These are phyloP conservation scores for Arothron firmamentum DNA, from an alignment of 2,113 vertebrate species.

Conservation along the genomic window DNA sequence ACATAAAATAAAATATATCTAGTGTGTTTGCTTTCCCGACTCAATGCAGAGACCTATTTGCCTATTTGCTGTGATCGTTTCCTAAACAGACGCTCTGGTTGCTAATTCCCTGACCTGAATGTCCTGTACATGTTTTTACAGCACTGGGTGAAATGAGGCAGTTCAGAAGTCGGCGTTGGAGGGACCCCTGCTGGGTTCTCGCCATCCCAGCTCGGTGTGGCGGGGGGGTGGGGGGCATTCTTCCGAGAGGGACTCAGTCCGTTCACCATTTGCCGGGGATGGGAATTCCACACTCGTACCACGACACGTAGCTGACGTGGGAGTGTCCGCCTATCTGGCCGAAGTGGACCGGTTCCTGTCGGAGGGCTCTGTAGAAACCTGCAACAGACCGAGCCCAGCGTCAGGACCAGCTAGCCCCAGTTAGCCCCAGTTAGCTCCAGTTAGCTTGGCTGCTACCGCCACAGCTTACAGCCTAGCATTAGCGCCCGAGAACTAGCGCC, in stretches of 20 bases:
- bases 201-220: slow-evolving; percentile 35
- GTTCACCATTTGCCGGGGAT: slow-evolving; percentile 95
- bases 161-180: neutral
- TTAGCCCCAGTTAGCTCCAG: no score
- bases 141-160: slow-evolving; percentile 38
- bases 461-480: neutral
- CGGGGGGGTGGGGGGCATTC: slow-evolving; percentile 11
- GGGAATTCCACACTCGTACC: slow-evolving; percentile 94
- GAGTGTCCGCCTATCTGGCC: slow-evolving; percentile 88
- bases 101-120: slow-evolving; percentile 74
- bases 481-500: no score
- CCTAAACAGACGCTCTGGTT: slow-evolving; percentile 56
- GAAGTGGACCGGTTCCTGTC: slow-evolving; percentile 91
- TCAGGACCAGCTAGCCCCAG: neutral
- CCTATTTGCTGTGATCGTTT: slow-evolving; percentile 70
- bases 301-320: slow-evolving; percentile 87
- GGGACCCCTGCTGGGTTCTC: slow-evolving; percentile 13
- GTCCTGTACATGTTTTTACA: slow-evolving; percentile 71
- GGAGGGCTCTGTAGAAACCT: slow-evolving; percentile 90
- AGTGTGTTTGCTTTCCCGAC: slow-evolving; percentile 22
- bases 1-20: slow-evolving; percentile 54
- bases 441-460: neutral
- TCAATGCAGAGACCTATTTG: slow-evolving; percentile 17
- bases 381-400: neutral
- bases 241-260: slow-evolving; percentile 2